Percentiles rank a stretch among this genome's conserved stretches.
Evolutionary conservation across 2,113 vertebrate species (phyloP).

Genomic region (Rhipidura dahli): DNA sequence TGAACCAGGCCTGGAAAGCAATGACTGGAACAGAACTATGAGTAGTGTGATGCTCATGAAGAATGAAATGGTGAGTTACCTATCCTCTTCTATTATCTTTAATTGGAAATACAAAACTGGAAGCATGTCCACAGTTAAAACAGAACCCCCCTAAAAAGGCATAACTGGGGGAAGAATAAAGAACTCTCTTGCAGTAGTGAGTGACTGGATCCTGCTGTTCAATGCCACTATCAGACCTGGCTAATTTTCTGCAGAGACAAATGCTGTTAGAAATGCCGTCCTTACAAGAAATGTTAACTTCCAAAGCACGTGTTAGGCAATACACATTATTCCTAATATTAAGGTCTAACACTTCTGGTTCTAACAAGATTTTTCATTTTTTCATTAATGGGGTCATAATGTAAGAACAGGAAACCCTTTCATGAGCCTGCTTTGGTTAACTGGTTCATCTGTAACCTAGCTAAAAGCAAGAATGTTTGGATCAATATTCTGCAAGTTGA

Average conservation of each 20-base stretch:
- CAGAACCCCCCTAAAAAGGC: not conserved
- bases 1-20: not conserved
- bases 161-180: not conserved
- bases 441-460: not conserved
- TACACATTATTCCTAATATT: not conserved
- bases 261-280: not conserved
- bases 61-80: not conserved
- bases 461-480: not conserved
- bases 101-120: not conserved
- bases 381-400: not conserved
- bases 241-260: not conserved
- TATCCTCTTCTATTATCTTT: not conserved
- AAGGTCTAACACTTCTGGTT: not conserved
- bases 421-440: not conserved
- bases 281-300: not conserved
- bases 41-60: not conserved
- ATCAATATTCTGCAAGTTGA: not conserved
- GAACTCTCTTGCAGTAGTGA: not conserved
- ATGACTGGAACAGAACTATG: not conserved
- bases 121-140: not conserved
- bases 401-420: not conserved
- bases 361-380: not conserved
- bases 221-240: not conserved
- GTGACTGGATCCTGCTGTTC: not conserved
- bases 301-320: not conserved